Evolutionary conservation across 2,113 vertebrate species (phyloP).

Genomic region (Phycodurus eques): DNA sequence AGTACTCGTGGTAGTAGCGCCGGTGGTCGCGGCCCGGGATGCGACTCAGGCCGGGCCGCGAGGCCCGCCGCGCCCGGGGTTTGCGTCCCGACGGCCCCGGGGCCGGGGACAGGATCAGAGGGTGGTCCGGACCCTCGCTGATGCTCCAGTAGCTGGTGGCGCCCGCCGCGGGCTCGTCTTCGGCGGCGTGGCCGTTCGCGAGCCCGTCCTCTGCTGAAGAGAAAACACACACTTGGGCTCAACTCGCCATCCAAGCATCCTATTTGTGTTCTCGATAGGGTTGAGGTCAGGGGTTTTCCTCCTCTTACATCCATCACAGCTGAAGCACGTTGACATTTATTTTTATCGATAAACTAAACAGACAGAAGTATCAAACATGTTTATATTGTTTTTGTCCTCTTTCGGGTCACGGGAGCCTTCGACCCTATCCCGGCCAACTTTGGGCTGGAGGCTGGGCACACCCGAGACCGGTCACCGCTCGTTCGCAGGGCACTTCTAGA

Average conservation of each 20-base stretch:
- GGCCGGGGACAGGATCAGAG: conserved; percentile 67
- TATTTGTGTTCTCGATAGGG: not conserved
- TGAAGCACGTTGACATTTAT: no score
- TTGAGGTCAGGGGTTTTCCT: not conserved
- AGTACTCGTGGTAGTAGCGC: conserved; percentile 93
- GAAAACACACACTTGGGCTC: not conserved
- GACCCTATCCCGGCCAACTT: no score
- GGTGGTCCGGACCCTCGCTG: conserved; percentile 64
- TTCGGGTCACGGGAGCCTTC: no score
- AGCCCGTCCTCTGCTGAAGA: conserved; percentile 52
- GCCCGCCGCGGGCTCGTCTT: conserved; percentile 37
- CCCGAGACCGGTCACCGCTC: no score
- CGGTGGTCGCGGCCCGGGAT: conserved; percentile 87
- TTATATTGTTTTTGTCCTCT: no score
- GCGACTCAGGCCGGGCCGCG: conserved; percentile 80
- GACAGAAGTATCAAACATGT: no score
- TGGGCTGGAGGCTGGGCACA: no score
- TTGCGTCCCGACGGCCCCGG: conserved; percentile 70
- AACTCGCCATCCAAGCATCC: not conserved
- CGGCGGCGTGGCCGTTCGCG: conserved; percentile 63
- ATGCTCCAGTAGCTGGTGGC: conserved; percentile 79
- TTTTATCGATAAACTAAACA: no score
- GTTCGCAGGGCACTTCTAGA: no score
- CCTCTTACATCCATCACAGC: no score
- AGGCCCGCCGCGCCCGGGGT: conserved; percentile 78